phyloP scores from a whole-genome alignment of 2,797 vertebrate genomes.

The Poliocrania exsul region DNA sequence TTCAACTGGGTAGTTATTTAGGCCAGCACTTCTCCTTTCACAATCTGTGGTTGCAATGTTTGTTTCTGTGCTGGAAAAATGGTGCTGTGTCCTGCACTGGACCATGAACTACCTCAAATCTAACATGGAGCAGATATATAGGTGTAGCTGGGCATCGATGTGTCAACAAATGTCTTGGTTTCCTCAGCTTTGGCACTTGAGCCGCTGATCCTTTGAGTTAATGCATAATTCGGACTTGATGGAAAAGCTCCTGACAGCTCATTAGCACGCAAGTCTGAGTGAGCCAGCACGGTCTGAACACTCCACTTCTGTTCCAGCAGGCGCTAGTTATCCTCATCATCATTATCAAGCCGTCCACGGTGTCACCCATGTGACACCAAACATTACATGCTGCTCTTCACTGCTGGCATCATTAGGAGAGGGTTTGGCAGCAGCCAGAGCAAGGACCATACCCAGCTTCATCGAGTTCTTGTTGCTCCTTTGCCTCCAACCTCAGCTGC shows the following conservation, averaged over 20 bases:
- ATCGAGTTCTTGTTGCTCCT: neutral
- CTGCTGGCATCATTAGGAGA: neutral
- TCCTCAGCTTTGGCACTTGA: neutral
- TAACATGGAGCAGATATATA: neutral
- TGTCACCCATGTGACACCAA: neutral
- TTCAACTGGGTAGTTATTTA: constrained; percentile 7
- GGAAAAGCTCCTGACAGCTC: neutral
- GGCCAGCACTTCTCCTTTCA: neutral
- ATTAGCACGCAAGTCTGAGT: neutral
- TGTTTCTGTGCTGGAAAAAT: neutral
- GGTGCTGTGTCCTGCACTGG: neutral
- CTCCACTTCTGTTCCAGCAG: neutral
- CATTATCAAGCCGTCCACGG: neutral
- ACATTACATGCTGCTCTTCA: neutral
- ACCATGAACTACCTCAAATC: neutral
- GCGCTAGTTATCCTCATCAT: neutral
- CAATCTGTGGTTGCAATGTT: neutral
- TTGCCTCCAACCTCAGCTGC: neutral
- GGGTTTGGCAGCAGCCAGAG: neutral
- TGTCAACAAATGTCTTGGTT: neutral
- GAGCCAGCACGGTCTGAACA: neutral
- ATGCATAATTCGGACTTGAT: neutral
- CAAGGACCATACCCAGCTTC: neutral
- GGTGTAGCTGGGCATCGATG: neutral
- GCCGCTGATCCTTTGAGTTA: neutral